Evolutionary conservation across 2,888 invertebrate genomes (phyloP).

Genomic region (Leptinotarsa peninsularis): DNA sequence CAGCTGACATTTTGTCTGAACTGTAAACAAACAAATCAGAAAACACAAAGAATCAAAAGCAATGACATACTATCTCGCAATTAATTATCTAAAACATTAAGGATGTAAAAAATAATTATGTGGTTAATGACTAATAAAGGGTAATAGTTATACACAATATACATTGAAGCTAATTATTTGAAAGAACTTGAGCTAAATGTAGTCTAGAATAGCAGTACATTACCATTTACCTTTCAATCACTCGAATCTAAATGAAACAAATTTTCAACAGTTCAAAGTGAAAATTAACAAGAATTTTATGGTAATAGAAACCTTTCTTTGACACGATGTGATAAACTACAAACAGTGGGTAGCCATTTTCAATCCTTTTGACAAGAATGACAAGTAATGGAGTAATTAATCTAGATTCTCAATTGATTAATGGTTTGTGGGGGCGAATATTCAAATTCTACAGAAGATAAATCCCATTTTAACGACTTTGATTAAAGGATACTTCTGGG

Average conservation of each 20-base stretch:
- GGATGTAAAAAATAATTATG: neutral
- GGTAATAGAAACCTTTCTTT: slow-evolving; percentile 39
- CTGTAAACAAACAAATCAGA: slow-evolving; percentile 43
- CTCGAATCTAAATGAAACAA: slow-evolving; percentile 31
- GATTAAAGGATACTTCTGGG: too few relatives aligned
- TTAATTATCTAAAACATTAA: neutral
- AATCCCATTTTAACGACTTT: too few relatives aligned
- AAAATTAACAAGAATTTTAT: slow-evolving; percentile 28
- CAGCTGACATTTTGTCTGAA: slow-evolving; percentile 82
- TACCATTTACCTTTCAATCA: slow-evolving; percentile 29
- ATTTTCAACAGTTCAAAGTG: slow-evolving; percentile 36
- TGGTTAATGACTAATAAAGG: slow-evolving; percentile 9
- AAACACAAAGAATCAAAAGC: slow-evolving; percentile 17
- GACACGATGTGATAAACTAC: slow-evolving; percentile 53
- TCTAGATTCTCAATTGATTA: neutral
- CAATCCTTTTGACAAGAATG: slow-evolving; percentile 25
- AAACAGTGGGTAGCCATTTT: slow-evolving; percentile 51
- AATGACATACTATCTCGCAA: neutral
- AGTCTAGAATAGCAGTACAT: neutral
- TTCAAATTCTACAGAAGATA: neutral
- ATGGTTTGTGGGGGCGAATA: neutral
- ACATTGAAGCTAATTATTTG: too few relatives aligned
- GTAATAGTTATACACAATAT: slow-evolving; percentile 14
- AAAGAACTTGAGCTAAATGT: too few relatives aligned
- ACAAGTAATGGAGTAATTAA: neutral